Evolutionary conservation across 2,113 vertebrate species (phyloP).

Genomic region (Tachysurus fulvidraco): DNA sequence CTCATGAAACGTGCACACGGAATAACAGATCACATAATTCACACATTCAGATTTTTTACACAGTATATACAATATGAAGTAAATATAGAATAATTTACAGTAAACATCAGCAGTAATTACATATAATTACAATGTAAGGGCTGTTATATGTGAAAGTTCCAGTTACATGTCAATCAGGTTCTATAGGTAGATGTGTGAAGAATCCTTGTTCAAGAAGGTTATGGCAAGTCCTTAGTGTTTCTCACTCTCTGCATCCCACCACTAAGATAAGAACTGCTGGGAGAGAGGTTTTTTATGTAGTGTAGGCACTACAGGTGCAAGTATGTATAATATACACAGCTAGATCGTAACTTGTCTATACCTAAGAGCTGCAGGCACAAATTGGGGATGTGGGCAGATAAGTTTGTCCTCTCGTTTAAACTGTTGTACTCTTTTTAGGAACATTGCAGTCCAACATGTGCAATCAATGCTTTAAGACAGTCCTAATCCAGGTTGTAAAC

Average conservation of each 20-base stretch:
- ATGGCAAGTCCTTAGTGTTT: not conserved
- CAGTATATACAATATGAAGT: not conserved
- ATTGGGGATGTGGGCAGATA: not conserved
- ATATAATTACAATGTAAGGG: not conserved
- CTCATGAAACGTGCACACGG: not conserved
- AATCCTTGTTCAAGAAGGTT: not conserved
- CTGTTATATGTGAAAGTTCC: not conserved
- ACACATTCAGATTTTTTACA: not conserved
- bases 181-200: not conserved
- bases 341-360: not conserved
- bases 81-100: not conserved
- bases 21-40: not conserved
- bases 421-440: not conserved
- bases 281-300: not conserved
- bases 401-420: not conserved
- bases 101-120: not conserved
- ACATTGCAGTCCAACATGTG: not conserved
- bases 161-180: not conserved
- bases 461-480: constrained; percentile 4
- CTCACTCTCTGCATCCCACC: not conserved
- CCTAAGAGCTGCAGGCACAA: not conserved
- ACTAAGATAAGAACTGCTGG: not conserved
- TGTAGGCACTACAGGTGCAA: not conserved
- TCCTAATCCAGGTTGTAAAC: constrained; percentile 14
- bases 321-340: not conserved